A percentile compares a stretch with the other conserved stretches of the same genome.
phyloP scores from a whole-genome alignment of 1,140 invertebrate species.

The Megalonaias nervosa region DNA sequence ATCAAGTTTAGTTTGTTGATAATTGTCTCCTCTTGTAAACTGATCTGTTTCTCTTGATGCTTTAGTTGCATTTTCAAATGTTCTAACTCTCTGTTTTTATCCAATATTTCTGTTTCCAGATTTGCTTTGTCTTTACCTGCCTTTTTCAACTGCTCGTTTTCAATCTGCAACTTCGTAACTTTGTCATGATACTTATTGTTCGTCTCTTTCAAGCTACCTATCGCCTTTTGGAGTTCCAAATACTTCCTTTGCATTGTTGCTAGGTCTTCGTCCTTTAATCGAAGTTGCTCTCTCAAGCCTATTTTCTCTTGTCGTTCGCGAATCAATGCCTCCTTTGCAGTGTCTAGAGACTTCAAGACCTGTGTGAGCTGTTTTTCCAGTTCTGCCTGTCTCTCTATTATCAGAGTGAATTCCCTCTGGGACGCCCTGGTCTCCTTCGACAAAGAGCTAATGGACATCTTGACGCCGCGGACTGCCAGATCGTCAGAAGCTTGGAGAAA shows the following conservation, averaged over 20 bases:
- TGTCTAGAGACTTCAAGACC: slow-evolving; percentile 50
- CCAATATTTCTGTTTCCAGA: slow-evolving; percentile 38
- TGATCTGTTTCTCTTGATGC: slow-evolving; percentile 41
- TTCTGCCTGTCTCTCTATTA: slow-evolving; percentile 44
- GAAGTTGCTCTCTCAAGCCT: slow-evolving; percentile 39
- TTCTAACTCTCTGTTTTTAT: slow-evolving; percentile 37
- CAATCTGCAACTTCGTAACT: slow-evolving; percentile 49
- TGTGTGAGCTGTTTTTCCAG: slow-evolving; percentile 45
- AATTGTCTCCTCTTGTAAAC: slow-evolving; percentile 39
- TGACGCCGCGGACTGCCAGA: slow-evolving; percentile 42
- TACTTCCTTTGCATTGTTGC: slow-evolving; percentile 48
- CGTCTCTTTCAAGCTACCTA: slow-evolving; percentile 46
- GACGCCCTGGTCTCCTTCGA: slow-evolving; percentile 49
- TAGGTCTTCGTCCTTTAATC: slow-evolving; percentile 37
- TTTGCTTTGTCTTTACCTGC: slow-evolving; percentile 36
- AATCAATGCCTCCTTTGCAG: slow-evolving; percentile 45
- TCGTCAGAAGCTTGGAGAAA: slow-evolving; percentile 17
- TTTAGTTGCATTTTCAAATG: slow-evolving; percentile 38
- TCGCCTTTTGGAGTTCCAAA: slow-evolving; percentile 49
- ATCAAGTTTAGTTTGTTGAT: slow-evolving; percentile 42
- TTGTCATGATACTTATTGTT: slow-evolving; percentile 51
- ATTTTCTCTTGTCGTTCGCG: slow-evolving; percentile 47
- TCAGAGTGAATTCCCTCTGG: slow-evolving; percentile 42
- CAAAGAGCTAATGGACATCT: slow-evolving; percentile 44
- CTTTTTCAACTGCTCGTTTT: slow-evolving; percentile 46